A percentile compares a stretch with the other conserved stretches of the same genome.
These are phyloP conservation scores for Craseonycteris thonglongyai DNA, from an alignment of 2,113 vertebrate species.

Conservation along the genomic window DNA sequence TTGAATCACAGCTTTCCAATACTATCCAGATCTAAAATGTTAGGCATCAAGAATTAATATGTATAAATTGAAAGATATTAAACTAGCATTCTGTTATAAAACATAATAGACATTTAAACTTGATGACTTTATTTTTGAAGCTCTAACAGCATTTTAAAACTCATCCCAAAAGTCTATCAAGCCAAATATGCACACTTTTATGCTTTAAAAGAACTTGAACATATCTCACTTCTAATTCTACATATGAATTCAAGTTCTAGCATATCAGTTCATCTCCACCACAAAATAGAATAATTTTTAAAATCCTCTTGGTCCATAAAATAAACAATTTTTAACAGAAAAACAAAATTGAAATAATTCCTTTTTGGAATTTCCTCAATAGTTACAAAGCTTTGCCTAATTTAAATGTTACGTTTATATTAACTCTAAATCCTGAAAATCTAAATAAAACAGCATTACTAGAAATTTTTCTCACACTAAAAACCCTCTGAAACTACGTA, in stretches of 20 bases:
- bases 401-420: neutral
- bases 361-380: neutral
- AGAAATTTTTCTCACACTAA: neutral
- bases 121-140: neutral
- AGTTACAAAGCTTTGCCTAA: neutral
- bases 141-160: neutral
- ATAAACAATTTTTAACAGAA: neutral
- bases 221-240: conserved; percentile 26
- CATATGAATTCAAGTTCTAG: neutral
- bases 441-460: neutral
- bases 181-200: conserved; percentile 1
- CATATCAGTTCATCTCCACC: neutral
- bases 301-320: neutral
- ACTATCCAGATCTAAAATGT: neutral
- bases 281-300: conserved; percentile 23
- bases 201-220: neutral
- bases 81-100: neutral
- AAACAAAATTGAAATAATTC: neutral
- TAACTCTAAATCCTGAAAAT: conserved; percentile 10
- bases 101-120: neutral
- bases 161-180: neutral
- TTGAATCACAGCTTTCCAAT: neutral
- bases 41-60: neutral
- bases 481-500: neutral
- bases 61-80: neutral